phyloP scores from a whole-genome alignment of 2,888 invertebrate species.

The Eupsilia transversa region DNA sequence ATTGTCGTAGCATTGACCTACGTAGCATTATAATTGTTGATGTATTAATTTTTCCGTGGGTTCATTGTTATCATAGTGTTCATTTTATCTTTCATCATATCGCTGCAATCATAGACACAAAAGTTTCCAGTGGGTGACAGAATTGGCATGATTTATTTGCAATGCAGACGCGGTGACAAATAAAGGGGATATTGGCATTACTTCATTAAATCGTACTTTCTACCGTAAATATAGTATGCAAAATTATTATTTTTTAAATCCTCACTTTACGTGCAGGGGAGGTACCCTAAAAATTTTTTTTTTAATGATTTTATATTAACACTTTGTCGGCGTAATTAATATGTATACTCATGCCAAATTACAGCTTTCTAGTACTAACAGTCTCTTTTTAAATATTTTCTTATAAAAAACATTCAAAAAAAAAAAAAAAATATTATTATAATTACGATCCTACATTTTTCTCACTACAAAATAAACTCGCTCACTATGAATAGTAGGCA shows the following conservation, averaged over 20 bases:
- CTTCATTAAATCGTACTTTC: not conserved
- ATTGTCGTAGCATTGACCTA: slow-evolving; percentile 12
- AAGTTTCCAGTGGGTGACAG: not conserved
- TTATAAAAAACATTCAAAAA: too few relatives aligned
- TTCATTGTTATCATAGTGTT: not conserved
- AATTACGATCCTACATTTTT: too few relatives aligned
- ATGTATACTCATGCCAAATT: too few relatives aligned
- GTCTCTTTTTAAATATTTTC: too few relatives aligned
- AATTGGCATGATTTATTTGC: not conserved
- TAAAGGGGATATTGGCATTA: not conserved
- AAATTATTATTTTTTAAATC: too few relatives aligned
- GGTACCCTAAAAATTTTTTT: too few relatives aligned
- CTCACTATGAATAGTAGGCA: not conserved
- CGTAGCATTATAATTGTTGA: not conserved
- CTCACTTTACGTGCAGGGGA: too few relatives aligned
- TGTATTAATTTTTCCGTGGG: not conserved
- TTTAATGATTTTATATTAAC: too few relatives aligned
- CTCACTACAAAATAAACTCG: not conserved
- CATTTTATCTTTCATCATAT: not conserved
- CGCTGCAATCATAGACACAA: not conserved
- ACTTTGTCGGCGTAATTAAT: too few relatives aligned
- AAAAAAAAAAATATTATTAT: too few relatives aligned
- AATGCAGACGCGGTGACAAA: not conserved
- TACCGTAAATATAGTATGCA: not conserved
- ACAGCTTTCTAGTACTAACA: too few relatives aligned